Evolutionary conservation across 2,888 invertebrate species (phyloP).

Genomic region (Erebia palarica): DNA sequence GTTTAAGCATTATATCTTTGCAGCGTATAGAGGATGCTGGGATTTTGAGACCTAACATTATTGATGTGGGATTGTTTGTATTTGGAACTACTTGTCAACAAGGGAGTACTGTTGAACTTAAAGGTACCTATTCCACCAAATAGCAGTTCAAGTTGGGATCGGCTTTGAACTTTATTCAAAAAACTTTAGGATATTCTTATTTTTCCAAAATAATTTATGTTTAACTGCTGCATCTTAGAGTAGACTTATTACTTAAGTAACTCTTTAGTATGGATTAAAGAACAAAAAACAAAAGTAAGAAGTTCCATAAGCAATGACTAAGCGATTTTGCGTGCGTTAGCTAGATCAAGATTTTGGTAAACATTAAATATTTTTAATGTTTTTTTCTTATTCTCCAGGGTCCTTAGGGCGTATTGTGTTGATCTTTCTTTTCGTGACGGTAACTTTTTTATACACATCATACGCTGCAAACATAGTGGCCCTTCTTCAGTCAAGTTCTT

Average conservation of each 20-base stretch:
- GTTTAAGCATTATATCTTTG: constrained; percentile 4
- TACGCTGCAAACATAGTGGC: constrained; percentile 90
- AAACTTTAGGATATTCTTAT: too few relatives aligned
- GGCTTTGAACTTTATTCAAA: too few relatives aligned
- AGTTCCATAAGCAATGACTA: background rate
- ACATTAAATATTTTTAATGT: background rate
- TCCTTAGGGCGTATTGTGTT: constrained; percentile 83
- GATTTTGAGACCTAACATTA: constrained; percentile 63
- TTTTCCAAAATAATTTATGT: too few relatives aligned
- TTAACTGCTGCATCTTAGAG: too few relatives aligned
- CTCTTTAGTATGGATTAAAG: too few relatives aligned
- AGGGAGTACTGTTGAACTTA: constrained; percentile 77
- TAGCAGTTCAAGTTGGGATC: too few relatives aligned
- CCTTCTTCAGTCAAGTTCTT: constrained; percentile 87
- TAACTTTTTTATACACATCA: constrained; percentile 88
- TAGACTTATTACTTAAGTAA: too few relatives aligned
- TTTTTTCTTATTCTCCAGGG: constrained; percentile 55
- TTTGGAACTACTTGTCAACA: constrained; percentile 85
- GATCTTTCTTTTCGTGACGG: constrained; percentile 83
- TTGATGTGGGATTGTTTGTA: constrained; percentile 80
- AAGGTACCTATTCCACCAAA: constrained; percentile 61
- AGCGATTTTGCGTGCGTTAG: background rate
- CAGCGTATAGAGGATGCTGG: constrained; percentile 58
- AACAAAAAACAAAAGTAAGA: too few relatives aligned
- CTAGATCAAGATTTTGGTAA: background rate